These are phyloP conservation scores for Vulpes ferrilata DNA, from an alignment of 2,113 vertebrate species.

Conservation along the genomic window DNA sequence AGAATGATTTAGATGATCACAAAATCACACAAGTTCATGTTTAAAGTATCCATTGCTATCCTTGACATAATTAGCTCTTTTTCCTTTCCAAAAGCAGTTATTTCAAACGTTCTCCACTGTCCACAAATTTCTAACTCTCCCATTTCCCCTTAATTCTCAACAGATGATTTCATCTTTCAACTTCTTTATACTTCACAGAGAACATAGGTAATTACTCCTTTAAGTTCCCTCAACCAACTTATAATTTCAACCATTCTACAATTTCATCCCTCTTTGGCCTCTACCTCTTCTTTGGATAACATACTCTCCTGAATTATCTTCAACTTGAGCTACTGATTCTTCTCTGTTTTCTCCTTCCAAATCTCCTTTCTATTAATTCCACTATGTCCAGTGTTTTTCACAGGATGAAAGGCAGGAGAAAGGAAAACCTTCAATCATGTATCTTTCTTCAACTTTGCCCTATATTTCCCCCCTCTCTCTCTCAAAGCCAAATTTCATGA, in stretches of 20 bases:
- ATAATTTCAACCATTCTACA: background rate
- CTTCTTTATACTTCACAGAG: background rate
- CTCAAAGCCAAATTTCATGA: background rate
- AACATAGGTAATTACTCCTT: background rate
- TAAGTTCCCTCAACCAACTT: background rate
- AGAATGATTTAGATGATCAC: background rate
- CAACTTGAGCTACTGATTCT: background rate
- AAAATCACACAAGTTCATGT: background rate
- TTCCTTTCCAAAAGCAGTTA: background rate
- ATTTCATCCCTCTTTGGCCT: background rate
- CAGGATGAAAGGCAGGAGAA: background rate
- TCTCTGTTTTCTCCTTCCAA: background rate
- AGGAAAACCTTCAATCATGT: background rate
- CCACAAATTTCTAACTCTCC: background rate
- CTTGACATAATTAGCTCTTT: background rate
- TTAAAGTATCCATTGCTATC: background rate
- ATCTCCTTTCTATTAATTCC: background rate
- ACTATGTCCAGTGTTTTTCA: background rate
- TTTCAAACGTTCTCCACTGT: background rate
- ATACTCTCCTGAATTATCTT: background rate
- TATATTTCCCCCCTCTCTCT: background rate
- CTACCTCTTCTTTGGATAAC: background rate
- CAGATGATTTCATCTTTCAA: constrained; percentile 8
- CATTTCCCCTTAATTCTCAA: background rate
- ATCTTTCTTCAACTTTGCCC: background rate